A percentile compares a stretch with the other conserved stretches of the same genome.
Conservation (phyloP, 2,113 vertebrate genomes). For the Athene cunicularia region DNA sequence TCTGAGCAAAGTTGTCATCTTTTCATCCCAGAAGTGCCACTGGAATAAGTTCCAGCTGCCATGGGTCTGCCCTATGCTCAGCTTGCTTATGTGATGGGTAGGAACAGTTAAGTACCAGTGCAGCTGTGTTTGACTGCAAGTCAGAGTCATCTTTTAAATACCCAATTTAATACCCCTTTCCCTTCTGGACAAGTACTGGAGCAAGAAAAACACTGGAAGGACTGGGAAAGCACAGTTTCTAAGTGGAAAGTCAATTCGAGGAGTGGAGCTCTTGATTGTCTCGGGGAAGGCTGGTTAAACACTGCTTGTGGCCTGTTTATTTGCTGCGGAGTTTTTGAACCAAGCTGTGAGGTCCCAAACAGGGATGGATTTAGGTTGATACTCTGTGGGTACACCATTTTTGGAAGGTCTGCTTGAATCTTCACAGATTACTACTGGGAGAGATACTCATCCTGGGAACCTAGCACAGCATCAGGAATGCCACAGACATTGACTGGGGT, state of each 20-base stretch:
- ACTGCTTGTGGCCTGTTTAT: neutral
- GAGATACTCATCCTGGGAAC: neutral
- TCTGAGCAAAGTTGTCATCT: neutral
- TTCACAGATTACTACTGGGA: neutral
- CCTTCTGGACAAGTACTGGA: neutral
- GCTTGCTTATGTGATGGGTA: neutral
- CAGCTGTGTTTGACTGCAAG: neutral
- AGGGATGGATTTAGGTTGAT: neutral
- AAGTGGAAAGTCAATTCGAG: neutral
- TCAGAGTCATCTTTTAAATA: neutral
- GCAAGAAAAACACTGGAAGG: neutral
- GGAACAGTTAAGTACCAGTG: neutral
- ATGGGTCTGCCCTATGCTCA: neutral
- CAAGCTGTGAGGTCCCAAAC: neutral
- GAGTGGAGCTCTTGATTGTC: neutral
- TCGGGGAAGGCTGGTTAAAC: neutral
- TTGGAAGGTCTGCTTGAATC: neutral
- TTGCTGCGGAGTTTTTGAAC: neutral
- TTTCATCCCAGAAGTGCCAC: neutral
- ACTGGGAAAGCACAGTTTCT: neutral
- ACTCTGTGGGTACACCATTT: neutral
- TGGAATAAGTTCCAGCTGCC: neutral
- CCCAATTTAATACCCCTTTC: rapidly evolving
- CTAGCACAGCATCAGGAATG: neutral
- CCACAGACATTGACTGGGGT: neutral